Percentiles rank a stretch among this genome's conserved stretches.
Conservation (phyloP, 2,888 invertebrate genomes). For the Drosophila antonietae region DNA sequence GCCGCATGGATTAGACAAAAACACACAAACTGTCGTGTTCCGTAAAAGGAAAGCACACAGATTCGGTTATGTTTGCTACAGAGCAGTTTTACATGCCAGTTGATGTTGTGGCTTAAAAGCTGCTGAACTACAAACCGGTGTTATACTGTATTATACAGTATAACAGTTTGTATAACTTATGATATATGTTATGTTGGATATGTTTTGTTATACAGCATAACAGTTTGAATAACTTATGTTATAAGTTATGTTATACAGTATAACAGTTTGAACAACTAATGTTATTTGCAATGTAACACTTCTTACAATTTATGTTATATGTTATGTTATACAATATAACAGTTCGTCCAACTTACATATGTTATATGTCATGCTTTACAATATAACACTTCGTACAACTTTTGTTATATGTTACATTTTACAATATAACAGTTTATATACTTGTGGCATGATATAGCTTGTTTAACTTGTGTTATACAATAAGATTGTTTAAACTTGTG, state of each 20-base stretch:
- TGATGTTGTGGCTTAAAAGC: background rate
- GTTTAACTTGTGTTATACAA: no score
- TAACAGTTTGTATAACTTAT: background rate
- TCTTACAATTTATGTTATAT: background rate
- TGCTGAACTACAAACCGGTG: background rate
- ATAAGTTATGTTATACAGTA: background rate
- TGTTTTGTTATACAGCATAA: background rate
- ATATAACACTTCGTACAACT: background rate
- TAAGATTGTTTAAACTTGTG: no score
- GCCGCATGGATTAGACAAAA: constrained; percentile 49
- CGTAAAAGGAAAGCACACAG: constrained; percentile 26
- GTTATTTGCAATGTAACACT: background rate
- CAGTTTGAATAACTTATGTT: background rate
- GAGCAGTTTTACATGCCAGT: background rate
- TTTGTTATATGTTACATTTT: no score
- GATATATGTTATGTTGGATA: background rate
- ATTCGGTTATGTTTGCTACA: background rate
- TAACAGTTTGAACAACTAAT: background rate
- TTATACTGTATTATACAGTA: background rate
- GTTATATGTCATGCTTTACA: no score
- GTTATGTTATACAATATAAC: background rate
- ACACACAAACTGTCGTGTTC: constrained; percentile 21
- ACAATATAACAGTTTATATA: no score
- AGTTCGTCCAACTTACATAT: background rate
- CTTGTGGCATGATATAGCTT: no score